Evolutionary conservation across 2,888 invertebrate genomes (phyloP).

Genomic region (Tinea pellionella): DNA sequence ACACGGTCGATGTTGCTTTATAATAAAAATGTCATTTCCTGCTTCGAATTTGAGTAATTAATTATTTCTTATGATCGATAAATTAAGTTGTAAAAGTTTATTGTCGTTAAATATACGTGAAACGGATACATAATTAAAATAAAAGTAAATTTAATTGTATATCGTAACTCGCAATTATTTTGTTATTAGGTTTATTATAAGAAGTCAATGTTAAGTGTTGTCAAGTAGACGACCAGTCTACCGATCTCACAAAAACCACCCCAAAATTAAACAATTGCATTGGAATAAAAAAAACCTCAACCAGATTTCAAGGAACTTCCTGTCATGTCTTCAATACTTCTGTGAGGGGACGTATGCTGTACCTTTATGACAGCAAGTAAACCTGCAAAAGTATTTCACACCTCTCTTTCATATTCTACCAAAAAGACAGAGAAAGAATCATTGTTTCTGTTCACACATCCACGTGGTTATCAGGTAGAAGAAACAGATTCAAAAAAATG

Average conservation of each 20-base stretch:
- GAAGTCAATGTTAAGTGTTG: no score
- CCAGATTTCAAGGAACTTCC: constrained; percentile 65
- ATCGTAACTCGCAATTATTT: neutral
- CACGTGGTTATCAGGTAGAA: constrained; percentile 58
- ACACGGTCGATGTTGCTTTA: constrained; percentile 19
- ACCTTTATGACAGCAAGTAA: constrained; percentile 11
- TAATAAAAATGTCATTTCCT: constrained; percentile 44
- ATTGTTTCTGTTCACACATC: constrained; percentile 36
- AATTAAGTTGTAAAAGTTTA: constrained; percentile 7
- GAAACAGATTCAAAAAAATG: constrained; percentile 56
- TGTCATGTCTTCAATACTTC: constrained; percentile 27
- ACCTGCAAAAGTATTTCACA: constrained; percentile 13
- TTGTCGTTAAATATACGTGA: constrained; percentile 2
- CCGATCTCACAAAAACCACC: constrained; percentile 44
- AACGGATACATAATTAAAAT: neutral
- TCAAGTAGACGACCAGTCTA: constrained; percentile 38
- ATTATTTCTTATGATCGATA: constrained; percentile 23
- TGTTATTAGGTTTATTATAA: neutral
- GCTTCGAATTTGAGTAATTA: constrained; percentile 43
- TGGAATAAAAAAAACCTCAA: constrained; percentile 48
- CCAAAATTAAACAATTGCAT: constrained; percentile 49
- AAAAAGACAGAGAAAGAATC: constrained; percentile 29
- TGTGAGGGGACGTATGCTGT: constrained; percentile 2
- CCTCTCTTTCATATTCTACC: constrained; percentile 30
- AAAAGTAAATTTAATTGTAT: neutral